phyloP scores from a whole-genome alignment of 2,113 vertebrate genomes.

The Mastomys natalensis region DNA sequence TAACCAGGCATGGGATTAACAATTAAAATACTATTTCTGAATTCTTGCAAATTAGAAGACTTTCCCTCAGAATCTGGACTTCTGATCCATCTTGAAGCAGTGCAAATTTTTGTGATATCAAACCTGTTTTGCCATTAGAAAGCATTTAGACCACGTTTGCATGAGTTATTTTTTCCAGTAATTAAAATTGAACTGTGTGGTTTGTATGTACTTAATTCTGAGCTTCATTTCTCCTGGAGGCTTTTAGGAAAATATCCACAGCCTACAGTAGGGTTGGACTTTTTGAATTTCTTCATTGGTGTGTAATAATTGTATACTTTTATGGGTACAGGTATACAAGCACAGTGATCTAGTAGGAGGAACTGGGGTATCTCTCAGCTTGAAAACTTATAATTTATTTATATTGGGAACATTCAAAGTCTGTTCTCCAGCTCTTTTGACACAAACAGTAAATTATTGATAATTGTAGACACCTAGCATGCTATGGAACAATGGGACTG shows the following conservation, averaged over 20 bases:
- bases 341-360: neutral
- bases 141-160: neutral
- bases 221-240: conserved; percentile 36
- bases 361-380: neutral
- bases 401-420: neutral
- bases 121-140: neutral
- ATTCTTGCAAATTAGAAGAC: neutral
- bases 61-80: neutral
- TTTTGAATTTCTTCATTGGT: neutral
- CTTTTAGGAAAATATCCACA: neutral
- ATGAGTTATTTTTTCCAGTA: neutral
- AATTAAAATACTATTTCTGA: conserved; percentile 36
- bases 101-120: neutral
- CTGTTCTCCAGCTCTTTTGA: neutral
- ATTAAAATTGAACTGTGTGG: conserved; percentile 17
- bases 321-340: neutral
- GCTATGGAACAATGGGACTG: neutral
- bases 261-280: neutral
- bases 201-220: neutral
- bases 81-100: neutral
- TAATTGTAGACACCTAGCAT: neutral
- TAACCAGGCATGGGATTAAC: neutral
- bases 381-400: neutral
- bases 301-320: neutral
- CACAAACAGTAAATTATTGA: conserved; percentile 11